Conservation (phyloP, 1,140 invertebrate species). For the Heliconius himera region DNA sequence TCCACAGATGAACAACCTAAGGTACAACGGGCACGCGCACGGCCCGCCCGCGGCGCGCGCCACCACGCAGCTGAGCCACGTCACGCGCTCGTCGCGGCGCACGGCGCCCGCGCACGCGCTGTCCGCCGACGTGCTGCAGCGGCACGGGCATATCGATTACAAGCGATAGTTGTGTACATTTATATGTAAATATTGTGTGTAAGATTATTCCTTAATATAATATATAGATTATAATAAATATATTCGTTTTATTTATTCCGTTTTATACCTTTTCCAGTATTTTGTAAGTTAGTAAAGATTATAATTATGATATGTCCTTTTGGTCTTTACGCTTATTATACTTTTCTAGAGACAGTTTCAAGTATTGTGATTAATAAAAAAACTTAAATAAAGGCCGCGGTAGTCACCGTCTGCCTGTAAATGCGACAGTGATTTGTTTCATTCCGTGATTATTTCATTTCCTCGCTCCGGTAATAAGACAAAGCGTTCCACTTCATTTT, state of each 20-base stretch:
- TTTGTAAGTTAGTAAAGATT: too few relatives aligned
- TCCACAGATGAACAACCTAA: conserved; percentile 63
- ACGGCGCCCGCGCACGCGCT: conserved; percentile 68
- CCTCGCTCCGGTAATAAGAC: too few relatives aligned
- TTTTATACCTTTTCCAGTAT: too few relatives aligned
- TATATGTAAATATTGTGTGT: not conserved
- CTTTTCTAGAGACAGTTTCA: too few relatives aligned
- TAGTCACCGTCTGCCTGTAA: too few relatives aligned
- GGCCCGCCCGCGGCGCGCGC: conserved; percentile 43
- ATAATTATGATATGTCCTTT: too few relatives aligned
- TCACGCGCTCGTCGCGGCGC: conserved; percentile 67
- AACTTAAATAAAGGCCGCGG: too few relatives aligned
- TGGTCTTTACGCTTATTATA: too few relatives aligned
- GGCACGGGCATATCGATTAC: conserved; percentile 65
- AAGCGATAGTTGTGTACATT: conserved; percentile 51
- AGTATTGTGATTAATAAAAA: too few relatives aligned
- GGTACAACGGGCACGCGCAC: conserved; percentile 59
- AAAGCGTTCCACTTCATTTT: too few relatives aligned
- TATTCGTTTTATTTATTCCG: not conserved
- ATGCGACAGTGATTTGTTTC: too few relatives aligned
- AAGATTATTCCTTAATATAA: not conserved
- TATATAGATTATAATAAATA: not conserved
- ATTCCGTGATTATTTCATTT: too few relatives aligned
- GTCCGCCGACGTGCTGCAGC: conserved; percentile 67
- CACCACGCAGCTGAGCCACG: conserved; percentile 65